Evolutionary conservation across 1,140 invertebrate species (phyloP).

Genomic region (Cryptotermes secundus): DNA sequence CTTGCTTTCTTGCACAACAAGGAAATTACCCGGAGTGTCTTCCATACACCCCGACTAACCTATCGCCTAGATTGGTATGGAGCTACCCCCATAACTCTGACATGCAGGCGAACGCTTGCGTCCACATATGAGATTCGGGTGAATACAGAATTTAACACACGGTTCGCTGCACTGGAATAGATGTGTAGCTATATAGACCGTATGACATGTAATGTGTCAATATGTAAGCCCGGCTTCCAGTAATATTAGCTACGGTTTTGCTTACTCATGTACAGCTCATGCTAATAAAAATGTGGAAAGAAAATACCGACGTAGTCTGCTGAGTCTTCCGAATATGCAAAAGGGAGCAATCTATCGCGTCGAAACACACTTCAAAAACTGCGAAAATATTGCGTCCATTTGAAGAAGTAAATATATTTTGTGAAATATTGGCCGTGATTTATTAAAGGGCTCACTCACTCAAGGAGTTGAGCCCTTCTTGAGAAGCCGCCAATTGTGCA

Average conservation of each 20-base stretch:
- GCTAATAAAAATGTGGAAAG: neutral
- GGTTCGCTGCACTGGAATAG: conserved; percentile 1
- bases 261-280: conserved; percentile 19
- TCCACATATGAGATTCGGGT: neutral
- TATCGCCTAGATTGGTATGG: neutral
- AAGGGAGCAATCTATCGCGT: too few relatives aligned
- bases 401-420: too few relatives aligned
- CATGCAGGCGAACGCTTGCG: neutral
- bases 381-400: too few relatives aligned
- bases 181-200: neutral
- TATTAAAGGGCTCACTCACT: too few relatives aligned
- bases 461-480: too few relatives aligned
- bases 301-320: neutral
- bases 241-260: neutral
- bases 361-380: too few relatives aligned
- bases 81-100: neutral
- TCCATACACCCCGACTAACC: neutral
- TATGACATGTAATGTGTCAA: conserved; percentile 13
- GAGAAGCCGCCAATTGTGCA: too few relatives aligned
- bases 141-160: neutral
- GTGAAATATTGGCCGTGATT: too few relatives aligned
- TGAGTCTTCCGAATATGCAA: too few relatives aligned
- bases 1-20: conserved; percentile 3
- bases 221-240: neutral
- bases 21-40: neutral